phyloP scores from a whole-genome alignment of 1,140 invertebrate species.

The Tetraneura akinire region DNA sequence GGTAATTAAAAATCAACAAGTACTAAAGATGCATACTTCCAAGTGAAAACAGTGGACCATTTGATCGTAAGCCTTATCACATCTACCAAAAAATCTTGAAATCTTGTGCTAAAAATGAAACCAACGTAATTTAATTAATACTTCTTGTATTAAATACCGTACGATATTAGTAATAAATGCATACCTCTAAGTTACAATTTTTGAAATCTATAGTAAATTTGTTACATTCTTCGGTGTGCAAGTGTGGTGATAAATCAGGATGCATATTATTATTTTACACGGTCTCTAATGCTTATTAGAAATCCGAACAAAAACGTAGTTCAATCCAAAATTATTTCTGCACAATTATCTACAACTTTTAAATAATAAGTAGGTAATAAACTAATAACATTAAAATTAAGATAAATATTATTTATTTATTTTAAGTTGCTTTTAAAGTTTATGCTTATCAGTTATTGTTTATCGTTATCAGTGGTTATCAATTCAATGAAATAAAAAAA shows the following conservation, averaged over 20 bases:
- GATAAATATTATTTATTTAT: too few species aligned
- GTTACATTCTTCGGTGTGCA: conserved; percentile 39
- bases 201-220: conserved; percentile 3
- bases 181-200: conserved; percentile 28
- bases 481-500: too few species aligned
- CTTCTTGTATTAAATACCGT: background rate
- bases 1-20: too few species aligned
- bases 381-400: too few species aligned
- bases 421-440: too few species aligned
- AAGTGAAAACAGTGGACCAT: conserved; percentile 45
- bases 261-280: background rate
- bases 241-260: conserved; percentile 43
- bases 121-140: background rate
- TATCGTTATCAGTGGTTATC: too few species aligned
- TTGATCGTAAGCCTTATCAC: conserved; percentile 17
- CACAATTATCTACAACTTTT: too few species aligned
- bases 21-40: too few species aligned
- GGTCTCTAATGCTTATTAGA: background rate
- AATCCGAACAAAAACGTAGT: too few species aligned
- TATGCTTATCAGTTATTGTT: too few species aligned
- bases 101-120: conserved; percentile 31
- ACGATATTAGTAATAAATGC: background rate
- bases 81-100: conserved; percentile 31
- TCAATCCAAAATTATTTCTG: too few species aligned
- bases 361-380: too few species aligned